Conservation (phyloP, 2,888 invertebrate species). For the Scaptomyza parva region DNA sequence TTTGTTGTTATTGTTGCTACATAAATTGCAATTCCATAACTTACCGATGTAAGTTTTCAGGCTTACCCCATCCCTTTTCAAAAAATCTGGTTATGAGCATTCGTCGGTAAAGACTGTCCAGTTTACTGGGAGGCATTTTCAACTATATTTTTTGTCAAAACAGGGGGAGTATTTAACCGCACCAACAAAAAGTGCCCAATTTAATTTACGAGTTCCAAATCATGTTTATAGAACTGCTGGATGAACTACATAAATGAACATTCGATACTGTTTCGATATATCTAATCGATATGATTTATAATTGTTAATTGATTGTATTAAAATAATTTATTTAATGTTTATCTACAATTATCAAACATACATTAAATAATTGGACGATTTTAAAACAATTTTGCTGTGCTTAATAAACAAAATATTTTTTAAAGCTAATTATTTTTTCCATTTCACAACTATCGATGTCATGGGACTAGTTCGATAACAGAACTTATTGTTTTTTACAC, state of each 20-base stretch:
- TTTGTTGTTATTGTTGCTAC: not conserved
- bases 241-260: conserved; percentile 20
- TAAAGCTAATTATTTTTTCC: too few species aligned
- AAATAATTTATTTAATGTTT: not conserved
- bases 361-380: not conserved
- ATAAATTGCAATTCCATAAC: conserved; percentile 19
- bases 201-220: conserved; percentile 32
- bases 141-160: conserved; percentile 32
- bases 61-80: conserved; percentile 98
- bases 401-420: not conserved
- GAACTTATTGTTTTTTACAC: not conserved
- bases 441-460: not conserved
- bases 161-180: conserved; percentile 17
- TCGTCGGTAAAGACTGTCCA: conserved; percentile 94
- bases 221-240: conserved; percentile 6
- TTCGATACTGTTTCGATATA: conserved; percentile 19
- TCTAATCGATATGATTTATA: not conserved
- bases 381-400: not conserved
- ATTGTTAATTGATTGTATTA: not conserved
- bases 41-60: conserved; percentile 94
- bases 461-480: conserved; percentile 8
- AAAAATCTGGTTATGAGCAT: conserved; percentile 96
- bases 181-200: conserved; percentile 18
- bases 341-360: not conserved
- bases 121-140: conserved; percentile 87